These are phyloP conservation scores for Crenichthys baileyi DNA, from an alignment of 2,797 vertebrate genomes.

Conservation along the genomic window DNA sequence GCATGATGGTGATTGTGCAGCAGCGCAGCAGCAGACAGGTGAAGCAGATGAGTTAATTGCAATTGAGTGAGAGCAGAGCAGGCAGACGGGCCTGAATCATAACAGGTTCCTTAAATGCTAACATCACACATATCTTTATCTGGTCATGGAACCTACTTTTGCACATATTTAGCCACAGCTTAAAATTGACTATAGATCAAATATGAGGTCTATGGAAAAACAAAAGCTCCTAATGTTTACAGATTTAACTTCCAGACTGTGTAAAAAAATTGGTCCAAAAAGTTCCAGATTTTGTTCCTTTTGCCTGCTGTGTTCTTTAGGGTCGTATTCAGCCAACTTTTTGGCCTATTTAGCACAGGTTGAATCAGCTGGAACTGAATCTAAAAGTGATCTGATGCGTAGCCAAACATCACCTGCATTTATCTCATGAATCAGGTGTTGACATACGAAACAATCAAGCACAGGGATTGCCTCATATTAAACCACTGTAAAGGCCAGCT, in stretches of 20 bases:
- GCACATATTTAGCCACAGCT: background rate
- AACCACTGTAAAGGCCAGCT: background rate
- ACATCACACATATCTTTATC: constrained; percentile 39
- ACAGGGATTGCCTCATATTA: background rate
- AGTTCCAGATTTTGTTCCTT: constrained; percentile 10
- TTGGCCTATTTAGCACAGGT: background rate
- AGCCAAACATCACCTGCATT: background rate
- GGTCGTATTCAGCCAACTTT: background rate
- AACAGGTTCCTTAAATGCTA: constrained; percentile 50
- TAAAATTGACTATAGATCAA: constrained; percentile 22
- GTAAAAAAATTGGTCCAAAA: constrained; percentile 24
- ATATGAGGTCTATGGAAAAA: constrained; percentile 20
- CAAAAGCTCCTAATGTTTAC: background rate
- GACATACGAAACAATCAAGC: background rate
- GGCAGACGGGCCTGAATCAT: no score
- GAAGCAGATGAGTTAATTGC: no score
- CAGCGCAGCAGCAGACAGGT: no score
- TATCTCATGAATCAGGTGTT: background rate
- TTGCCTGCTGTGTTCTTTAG: background rate
- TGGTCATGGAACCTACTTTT: background rate
- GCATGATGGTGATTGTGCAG: no score
- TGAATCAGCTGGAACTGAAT: background rate
- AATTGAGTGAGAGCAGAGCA: no score
- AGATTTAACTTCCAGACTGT: constrained; percentile 11
- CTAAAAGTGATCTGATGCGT: background rate